These are phyloP conservation scores for Anoplius nigerrimus DNA, from an alignment of 2,888 invertebrate genomes.

Conservation along the genomic window DNA sequence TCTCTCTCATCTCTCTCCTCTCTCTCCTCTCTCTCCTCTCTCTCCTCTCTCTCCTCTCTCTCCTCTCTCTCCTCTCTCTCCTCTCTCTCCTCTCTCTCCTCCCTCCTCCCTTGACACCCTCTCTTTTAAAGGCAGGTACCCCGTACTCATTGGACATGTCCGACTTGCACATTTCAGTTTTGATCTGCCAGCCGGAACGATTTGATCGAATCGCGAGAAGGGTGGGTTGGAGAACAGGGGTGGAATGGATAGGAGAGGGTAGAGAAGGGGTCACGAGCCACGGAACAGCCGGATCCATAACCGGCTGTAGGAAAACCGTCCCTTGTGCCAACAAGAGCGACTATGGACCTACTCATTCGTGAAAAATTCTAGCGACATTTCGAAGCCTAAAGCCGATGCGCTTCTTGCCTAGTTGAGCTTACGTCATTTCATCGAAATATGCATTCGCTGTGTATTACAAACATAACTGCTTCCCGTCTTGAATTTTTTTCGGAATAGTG, in stretches of 20 bases:
- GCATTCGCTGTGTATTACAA: no score
- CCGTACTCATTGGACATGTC: conserved; percentile 43
- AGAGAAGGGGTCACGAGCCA: conserved; percentile 1
- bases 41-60: no score
- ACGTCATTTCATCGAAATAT: no score
- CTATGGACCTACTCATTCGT: conserved; percentile 29
- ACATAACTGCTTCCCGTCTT: no score
- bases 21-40: conserved; percentile 38
- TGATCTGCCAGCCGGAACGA: conserved; percentile 58
- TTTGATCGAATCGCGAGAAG: background rate
- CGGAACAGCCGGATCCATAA: conserved; percentile 36
- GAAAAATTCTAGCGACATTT: conserved; percentile 26
- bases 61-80: no score
- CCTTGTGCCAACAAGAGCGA: conserved; percentile 15
- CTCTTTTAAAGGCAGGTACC: conserved; percentile 52
- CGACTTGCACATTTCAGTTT: conserved; percentile 52
- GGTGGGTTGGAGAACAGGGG: no score
- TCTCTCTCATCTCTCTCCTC: no score
- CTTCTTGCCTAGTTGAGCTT: no score
- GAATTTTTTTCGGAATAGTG: no score
- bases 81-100: no score
- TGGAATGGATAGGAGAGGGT: no score
- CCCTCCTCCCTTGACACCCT: background rate
- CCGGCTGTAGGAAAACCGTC: conserved; percentile 37
- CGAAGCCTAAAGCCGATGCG: no score